A percentile compares a stretch with the other conserved stretches of the same genome.
Conservation (phyloP, 2,888 invertebrate species). For the Euzophera pinguis region DNA sequence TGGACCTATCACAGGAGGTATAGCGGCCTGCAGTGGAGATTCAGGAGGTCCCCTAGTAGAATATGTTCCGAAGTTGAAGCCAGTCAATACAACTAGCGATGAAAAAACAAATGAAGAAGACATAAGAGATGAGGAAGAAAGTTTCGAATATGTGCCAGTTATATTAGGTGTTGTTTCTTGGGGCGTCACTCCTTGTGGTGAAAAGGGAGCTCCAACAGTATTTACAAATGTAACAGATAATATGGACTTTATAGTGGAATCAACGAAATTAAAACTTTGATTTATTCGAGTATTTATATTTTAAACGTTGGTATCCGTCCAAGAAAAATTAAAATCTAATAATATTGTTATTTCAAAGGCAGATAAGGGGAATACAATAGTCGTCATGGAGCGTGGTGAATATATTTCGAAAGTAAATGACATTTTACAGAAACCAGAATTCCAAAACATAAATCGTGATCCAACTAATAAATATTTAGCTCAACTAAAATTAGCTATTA, state of each 20-base stretch:
- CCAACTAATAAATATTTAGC: no score
- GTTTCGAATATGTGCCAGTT: conserved; percentile 35
- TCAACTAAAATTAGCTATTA: no score
- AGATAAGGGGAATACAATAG: no score
- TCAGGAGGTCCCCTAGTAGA: conserved; percentile 77
- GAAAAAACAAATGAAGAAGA: conserved; percentile 15
- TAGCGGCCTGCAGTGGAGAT: conserved; percentile 78
- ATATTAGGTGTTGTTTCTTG: conserved; percentile 79
- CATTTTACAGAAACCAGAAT: no score
- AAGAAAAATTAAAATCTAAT: no score
- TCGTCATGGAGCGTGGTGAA: no score
- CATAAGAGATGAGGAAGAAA: conserved; percentile 18
- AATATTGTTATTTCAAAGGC: no score
- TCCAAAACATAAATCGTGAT: no score
- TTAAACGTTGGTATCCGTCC: no score
- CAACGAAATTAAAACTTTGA: conserved; percentile 14
- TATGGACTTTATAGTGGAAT: conserved; percentile 56
- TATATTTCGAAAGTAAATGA: no score
- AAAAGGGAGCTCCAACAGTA: conserved; percentile 71
- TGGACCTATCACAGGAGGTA: conserved; percentile 67
- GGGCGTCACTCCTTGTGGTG: conserved; percentile 76
- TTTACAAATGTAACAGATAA: conserved; percentile 74
- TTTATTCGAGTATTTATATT: no score
- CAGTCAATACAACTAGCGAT: conserved; percentile 16
- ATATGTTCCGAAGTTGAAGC: conserved; percentile 27